Evolutionary conservation across 2,888 invertebrate species (phyloP).

Genomic region (Subacronicta megacephala): DNA sequence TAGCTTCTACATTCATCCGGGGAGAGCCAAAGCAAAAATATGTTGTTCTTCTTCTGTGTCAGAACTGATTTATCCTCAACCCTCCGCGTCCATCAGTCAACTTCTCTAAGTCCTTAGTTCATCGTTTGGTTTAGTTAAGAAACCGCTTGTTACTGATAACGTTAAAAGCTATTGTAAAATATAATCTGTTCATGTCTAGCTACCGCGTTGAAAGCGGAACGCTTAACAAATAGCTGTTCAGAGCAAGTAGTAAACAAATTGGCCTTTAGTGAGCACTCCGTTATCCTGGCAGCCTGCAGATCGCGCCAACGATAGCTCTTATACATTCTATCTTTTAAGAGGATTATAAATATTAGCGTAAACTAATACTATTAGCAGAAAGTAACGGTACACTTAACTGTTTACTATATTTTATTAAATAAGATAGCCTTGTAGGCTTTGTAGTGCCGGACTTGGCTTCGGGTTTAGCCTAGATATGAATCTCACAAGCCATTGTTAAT

Average conservation of each 20-base stretch:
- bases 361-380: constrained; percentile 41
- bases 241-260: constrained; percentile 27
- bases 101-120: too few species aligned
- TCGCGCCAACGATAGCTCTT: constrained; percentile 12
- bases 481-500: constrained; percentile 44
- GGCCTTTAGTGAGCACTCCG: constrained; percentile 8
- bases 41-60: too few species aligned
- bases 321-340: constrained; percentile 30
- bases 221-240: constrained; percentile 10
- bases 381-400: constrained; percentile 38
- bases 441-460: constrained; percentile 20
- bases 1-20: too few species aligned
- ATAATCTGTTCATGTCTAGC: not conserved
- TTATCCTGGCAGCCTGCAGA: constrained; percentile 21
- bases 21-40: too few species aligned
- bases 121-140: too few species aligned
- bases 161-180: too few species aligned
- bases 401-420: constrained; percentile 38
- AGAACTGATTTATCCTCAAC: too few species aligned
- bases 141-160: too few species aligned
- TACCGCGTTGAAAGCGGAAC: constrained; percentile 6
- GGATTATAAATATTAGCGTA: constrained; percentile 44
- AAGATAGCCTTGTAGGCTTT: constrained; percentile 49
- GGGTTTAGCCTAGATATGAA: constrained; percentile 24
- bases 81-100: too few species aligned